Conservation (phyloP, 92 coral and sea anemone genomes). For the Palythoa heliodiscus region DNA sequence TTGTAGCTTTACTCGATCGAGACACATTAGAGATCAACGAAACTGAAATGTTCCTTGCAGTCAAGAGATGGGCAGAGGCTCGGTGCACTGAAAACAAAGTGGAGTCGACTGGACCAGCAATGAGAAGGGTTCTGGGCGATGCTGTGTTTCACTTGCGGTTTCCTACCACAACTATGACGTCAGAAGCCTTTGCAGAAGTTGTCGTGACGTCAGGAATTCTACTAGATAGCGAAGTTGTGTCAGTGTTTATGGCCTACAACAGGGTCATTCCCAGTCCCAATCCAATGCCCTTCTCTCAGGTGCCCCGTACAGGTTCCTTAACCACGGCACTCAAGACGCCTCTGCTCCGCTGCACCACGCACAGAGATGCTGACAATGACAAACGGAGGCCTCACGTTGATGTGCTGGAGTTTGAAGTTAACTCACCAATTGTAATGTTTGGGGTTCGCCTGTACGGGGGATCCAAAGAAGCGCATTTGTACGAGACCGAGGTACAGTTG, state of each 20-base stretch:
- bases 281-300: slow-evolving; percentile 51
- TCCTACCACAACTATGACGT: slow-evolving; percentile 49
- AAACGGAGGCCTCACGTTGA: slow-evolving; percentile 42
- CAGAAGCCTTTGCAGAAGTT: slow-evolving; percentile 52
- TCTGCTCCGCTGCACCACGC: slow-evolving; percentile 47
- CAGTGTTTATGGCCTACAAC: slow-evolving; percentile 51
- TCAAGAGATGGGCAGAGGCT: slow-evolving; percentile 49
- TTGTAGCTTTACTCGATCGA: slow-evolving; percentile 43
- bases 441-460: slow-evolving; percentile 61
- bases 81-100: slow-evolving; percentile 25
- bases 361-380: slow-evolving; percentile 33
- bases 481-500: slow-evolving; percentile 42
- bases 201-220: slow-evolving; percentile 55
- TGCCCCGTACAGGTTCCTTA: slow-evolving; percentile 46
- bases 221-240: slow-evolving; percentile 54
- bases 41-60: slow-evolving; percentile 49
- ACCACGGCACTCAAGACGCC: slow-evolving; percentile 42
- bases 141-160: slow-evolving; percentile 50
- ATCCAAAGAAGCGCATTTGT: slow-evolving; percentile 46
- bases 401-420: slow-evolving; percentile 49
- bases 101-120: slow-evolving; percentile 25
- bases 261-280: slow-evolving; percentile 41
- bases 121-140: slow-evolving; percentile 35
- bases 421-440: slow-evolving; percentile 43
- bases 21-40: slow-evolving; percentile 60